These are phyloP conservation scores for Pogona vitticeps DNA, from an alignment of 2,113 vertebrate species.

Conservation along the genomic window DNA sequence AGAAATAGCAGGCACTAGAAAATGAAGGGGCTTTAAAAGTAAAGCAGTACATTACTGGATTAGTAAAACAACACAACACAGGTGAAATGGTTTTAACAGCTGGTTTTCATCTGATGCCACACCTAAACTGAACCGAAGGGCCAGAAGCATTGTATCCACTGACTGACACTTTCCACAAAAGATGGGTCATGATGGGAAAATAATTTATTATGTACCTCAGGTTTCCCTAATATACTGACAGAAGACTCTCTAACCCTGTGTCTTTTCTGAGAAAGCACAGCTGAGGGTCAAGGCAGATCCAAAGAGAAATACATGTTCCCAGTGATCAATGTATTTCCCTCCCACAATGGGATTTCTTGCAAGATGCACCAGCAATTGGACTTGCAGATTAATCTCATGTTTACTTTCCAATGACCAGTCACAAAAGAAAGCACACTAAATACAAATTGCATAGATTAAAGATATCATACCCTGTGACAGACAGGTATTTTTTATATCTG, in stretches of 20 bases:
- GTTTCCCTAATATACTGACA: not conserved
- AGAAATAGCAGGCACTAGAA: not conserved
- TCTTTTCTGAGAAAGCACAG: not conserved
- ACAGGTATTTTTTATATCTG: no score
- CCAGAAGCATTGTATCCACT: not conserved
- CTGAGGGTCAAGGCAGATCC: no score
- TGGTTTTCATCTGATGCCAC: not conserved
- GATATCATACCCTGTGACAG: no score
- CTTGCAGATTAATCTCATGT: no score
- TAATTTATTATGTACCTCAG: not conserved
- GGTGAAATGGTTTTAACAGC: constrained; percentile 5
- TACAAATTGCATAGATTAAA: no score
- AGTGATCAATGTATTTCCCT: no score
- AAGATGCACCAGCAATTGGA: no score
- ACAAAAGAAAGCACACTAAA: no score
- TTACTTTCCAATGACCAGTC: no score
- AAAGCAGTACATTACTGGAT: not conserved
- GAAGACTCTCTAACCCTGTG: not conserved
- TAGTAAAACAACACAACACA: not conserved
- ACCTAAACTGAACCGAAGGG: not conserved
- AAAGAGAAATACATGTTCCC: no score
- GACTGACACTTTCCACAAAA: not conserved
- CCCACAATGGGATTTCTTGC: no score
- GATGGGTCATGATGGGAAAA: not conserved
- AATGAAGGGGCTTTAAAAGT: not conserved